These are phyloP conservation scores for Drosophila mayaguana DNA, from an alignment of 2,888 invertebrate genomes.

Conservation along the genomic window DNA sequence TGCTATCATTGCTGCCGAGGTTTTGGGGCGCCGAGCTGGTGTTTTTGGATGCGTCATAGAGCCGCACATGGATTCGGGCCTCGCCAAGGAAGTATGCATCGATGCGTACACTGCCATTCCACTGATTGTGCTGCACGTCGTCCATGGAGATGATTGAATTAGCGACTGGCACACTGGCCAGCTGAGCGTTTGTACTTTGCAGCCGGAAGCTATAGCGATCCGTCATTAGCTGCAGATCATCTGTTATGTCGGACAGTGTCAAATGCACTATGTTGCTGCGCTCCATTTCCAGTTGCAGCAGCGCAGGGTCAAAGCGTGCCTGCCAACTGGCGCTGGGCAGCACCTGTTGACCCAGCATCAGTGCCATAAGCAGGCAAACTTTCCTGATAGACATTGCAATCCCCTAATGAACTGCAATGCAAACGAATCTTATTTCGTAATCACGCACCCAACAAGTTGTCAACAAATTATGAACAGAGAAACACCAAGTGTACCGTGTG, in stretches of 20 bases:
- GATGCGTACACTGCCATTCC: conserved; percentile 77
- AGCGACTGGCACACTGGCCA: conserved; percentile 64
- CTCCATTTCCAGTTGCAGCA: conserved; percentile 73
- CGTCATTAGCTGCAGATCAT: conserved; percentile 12
- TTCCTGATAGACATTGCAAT: conserved; percentile 1
- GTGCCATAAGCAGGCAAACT: conserved; percentile 1
- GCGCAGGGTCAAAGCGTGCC: conserved; percentile 70
- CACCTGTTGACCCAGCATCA: conserved; percentile 21
- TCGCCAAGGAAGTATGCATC: conserved; percentile 81
- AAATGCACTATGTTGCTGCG: conserved; percentile 56
- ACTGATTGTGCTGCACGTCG: conserved; percentile 47
- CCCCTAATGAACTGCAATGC: neutral
- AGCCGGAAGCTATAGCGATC: conserved; percentile 65
- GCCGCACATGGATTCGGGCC: conserved; percentile 74
- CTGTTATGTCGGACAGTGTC: conserved; percentile 43
- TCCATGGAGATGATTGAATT: conserved; percentile 57
- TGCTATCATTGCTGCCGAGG: conserved; percentile 46
- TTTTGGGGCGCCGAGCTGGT: conserved; percentile 57
- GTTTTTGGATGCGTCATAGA: conserved; percentile 51
- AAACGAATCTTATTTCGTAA: conserved; percentile 21
- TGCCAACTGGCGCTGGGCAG: conserved; percentile 56
- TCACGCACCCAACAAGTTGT: neutral
- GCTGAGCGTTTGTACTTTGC: conserved; percentile 55
- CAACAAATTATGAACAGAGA: neutral
- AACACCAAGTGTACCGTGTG: neutral